Conservation (phyloP, 2,113 vertebrate species). For the Eleginops maclovinus region DNA sequence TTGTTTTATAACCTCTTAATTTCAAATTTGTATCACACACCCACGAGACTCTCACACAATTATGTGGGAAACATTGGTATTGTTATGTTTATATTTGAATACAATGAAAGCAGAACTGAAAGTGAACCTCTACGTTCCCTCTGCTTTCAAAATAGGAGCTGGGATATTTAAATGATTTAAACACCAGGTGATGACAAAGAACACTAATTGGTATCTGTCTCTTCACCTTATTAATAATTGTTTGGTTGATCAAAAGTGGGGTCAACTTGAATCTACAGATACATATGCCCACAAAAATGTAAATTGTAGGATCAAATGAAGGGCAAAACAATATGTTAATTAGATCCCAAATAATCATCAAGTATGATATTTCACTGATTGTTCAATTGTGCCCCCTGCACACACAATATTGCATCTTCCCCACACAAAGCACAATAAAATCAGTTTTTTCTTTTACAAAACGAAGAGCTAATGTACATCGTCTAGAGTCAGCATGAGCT, state of each 20-base stretch:
- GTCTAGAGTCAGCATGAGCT: slow-evolving; percentile 5
- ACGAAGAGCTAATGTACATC: slow-evolving; percentile 13
- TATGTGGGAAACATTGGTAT: no score
- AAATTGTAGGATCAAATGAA: background rate
- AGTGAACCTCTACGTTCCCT: background rate
- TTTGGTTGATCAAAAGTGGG: background rate
- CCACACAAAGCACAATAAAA: slow-evolving; percentile 2
- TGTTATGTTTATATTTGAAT: no score
- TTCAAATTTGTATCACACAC: no score
- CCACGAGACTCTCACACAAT: no score
- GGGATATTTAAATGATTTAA: background rate
- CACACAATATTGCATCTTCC: background rate
- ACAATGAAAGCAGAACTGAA: no score
- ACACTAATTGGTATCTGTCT: background rate
- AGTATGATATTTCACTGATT: background rate
- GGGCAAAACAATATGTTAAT: background rate
- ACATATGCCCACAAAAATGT: background rate
- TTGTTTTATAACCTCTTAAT: no score
- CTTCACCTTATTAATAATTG: background rate
- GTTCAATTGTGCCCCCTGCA: background rate
- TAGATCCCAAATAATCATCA: background rate
- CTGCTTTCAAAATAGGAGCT: background rate
- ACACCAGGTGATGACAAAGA: background rate
- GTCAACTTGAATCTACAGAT: background rate
- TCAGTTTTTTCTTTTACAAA: background rate